phyloP scores from a whole-genome alignment of 2,113 vertebrate genomes.

The Pica pica region DNA sequence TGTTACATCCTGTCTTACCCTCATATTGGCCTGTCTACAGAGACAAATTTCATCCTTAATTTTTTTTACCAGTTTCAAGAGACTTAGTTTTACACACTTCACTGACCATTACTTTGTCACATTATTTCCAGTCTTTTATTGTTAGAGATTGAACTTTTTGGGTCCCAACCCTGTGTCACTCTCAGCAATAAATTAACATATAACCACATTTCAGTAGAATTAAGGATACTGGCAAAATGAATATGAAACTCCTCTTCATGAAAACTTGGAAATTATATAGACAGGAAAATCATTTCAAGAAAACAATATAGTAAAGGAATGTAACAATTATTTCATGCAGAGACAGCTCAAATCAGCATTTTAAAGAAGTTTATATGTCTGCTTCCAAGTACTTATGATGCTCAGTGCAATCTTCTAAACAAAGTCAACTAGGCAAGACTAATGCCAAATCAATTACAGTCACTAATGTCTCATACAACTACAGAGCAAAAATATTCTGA shows the following conservation, averaged over 20 bases:
- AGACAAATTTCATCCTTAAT: neutral
- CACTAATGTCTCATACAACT: neutral
- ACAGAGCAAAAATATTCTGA: neutral
- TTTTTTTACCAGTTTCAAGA: neutral
- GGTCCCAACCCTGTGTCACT: neutral
- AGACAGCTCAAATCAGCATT: neutral
- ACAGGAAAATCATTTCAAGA: neutral
- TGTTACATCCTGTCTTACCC: neutral
- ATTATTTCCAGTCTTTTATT: neutral
- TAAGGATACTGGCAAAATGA: neutral
- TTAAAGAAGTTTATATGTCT: neutral
- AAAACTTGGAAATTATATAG: neutral
- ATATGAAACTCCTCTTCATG: neutral
- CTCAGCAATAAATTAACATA: neutral
- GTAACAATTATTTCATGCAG: neutral
- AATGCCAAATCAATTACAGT: conserved; percentile 28
- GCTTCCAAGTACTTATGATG: neutral
- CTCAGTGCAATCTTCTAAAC: neutral
- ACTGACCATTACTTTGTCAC: neutral
- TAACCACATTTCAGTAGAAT: neutral
- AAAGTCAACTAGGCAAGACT: conserved; percentile 14
- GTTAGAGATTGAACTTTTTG: neutral
- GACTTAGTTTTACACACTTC: neutral
- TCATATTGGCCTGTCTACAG: neutral
- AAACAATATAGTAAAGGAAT: neutral